Base-by-base conservation (phyloP, 2,797 vertebrate genomes). In the Ceyx erithaca region DNA sequence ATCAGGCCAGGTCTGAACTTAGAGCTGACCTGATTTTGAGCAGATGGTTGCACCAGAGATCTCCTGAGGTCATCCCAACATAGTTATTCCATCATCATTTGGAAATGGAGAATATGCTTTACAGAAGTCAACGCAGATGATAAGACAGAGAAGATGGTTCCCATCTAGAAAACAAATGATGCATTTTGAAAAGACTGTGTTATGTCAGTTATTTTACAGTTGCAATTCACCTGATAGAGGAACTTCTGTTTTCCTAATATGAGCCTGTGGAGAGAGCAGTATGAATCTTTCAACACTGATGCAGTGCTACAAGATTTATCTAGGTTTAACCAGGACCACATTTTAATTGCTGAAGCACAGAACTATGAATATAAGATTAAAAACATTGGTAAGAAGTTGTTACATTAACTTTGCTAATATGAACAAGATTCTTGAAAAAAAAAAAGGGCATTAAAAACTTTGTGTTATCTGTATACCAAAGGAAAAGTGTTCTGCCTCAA, bases 271-370 rank as follows among this genome's bases (percentile, higher is more conserved):
- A 82, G 43, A 87, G 31, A 85, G 35, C 40, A 49, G 17, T 19
- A 35, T 48, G 21, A 75, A 26, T 52, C 68, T 78, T 68, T 87
- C 75, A 87, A 22, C 40, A 28, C 31, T 41, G 19, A 41, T 58
- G 41, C 54, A 55, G 35, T 33, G 20, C 78, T 80, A 15, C 19
- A 66, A 30, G 66, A 26, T 80, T 77, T 58, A 85, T 25, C 46
- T 75, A 68, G 30, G 26, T 90, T 82, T 88, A 91, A 90, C 59
- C 57, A 76, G 63, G 59, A 58, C 45, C 77, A 61, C 23, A 68
- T 64, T 93, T 90, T 91, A 92, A 93, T 31, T 89, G 72, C 10
- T 30, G 31, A 75, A 63, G 46, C 71, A 82, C 31, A 80, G 37
- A 82, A 58, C 33, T 33, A 15, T 17, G 49, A 87, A 62, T 4